Evolutionary conservation across 2,888 invertebrate genomes (phyloP), one percentile per base, ranked within the genome.

Genomic region (Acheta domesticus): DNA sequence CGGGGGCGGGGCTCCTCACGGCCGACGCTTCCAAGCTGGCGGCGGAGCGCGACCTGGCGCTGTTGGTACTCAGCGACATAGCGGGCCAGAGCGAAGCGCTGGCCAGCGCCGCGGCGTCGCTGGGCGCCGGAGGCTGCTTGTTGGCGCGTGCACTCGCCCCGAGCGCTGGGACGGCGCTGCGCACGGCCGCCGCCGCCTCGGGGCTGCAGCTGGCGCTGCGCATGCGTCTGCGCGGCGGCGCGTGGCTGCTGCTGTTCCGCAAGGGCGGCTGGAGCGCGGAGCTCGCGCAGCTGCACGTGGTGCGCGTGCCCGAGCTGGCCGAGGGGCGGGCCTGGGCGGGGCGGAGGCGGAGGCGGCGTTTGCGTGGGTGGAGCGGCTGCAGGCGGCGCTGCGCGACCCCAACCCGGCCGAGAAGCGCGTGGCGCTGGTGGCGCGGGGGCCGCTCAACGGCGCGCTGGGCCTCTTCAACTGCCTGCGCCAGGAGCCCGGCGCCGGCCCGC

Each of bases 391-490:
- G 12, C 50, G 50, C 50, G 3, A 2, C 2, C 14, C 50, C 50
- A 92, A 92, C 87, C 87, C 0, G 84, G 92, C 79, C 90, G 90
- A 83, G 90, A 92, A 36, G 92, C n/a, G n/a, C n/a, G n/a, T n/a
- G n/a, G n/a, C n/a, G n/a, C n/a, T n/a, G n/a, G n/a, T n/a, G n/a
- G n/a, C n/a, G n/a, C n/a, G n/a, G n/a, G n/a, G n/a, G n/a, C n/a
- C n/a, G n/a, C n/a, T n/a, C n/a, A n/a, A n/a, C n/a, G n/a, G n/a
- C n/a, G n/a, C n/a, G n/a, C n/a, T n/a, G n/a, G n/a, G n/a, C n/a
- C n/a, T n/a, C n/a, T n/a, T n/a, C n/a, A n/a, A n/a, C n/a, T n/a
- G n/a, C n/a, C n/a, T n/a, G n/a, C n/a, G n/a, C n/a, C n/a, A n/a
- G n/a, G n/a, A n/a, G n/a, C n/a, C n/a, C n/a, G n/a, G n/a, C n/a